phyloP scores from a whole-genome alignment of 2,888 invertebrate species.

The Microchrysa polita region DNA sequence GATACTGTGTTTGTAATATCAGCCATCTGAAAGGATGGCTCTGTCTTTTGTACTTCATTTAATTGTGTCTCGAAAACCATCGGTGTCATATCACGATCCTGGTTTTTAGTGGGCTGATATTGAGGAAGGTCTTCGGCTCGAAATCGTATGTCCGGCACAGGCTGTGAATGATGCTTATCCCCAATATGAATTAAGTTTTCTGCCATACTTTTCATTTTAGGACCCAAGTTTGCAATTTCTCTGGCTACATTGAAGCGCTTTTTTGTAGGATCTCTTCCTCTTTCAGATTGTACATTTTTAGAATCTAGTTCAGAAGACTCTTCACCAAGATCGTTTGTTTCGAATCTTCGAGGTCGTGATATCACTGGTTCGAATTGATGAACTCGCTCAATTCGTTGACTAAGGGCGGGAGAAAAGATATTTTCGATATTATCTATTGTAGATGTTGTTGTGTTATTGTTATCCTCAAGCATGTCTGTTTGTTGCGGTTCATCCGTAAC shows the following conservation, averaged over 20 bases:
- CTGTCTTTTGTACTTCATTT: not conserved
- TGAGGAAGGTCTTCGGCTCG: conserved; percentile 31
- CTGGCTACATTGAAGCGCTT: conserved; percentile 8
- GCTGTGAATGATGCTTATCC: not conserved
- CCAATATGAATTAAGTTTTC: conserved; percentile 30
- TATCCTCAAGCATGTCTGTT: not conserved
- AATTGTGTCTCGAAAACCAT: not conserved
- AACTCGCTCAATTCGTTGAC: conserved; percentile 22
- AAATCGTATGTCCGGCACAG: conserved; percentile 7
- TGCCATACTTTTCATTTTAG: conserved; percentile 31
- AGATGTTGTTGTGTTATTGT: not conserved
- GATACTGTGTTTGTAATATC: not conserved
- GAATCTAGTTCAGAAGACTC: not conserved
- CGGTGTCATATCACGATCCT: not conserved
- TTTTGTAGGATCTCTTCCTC: not conserved
- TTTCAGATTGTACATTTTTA: not conserved
- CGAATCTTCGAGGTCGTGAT: not conserved
- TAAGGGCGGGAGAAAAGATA: not conserved
- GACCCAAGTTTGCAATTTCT: conserved; percentile 34
- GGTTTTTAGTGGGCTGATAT: conserved; percentile 15
- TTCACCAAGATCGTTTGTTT: not conserved
- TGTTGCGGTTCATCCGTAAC: not conserved
- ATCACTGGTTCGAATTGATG: not conserved
- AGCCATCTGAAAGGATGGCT: not conserved
- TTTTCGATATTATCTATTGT: not conserved